Evolutionary conservation across 2,888 invertebrate species (phyloP), one percentile per base, ranked within the genome.

Genomic region (Euspilapteryx auroguttella): DNA sequence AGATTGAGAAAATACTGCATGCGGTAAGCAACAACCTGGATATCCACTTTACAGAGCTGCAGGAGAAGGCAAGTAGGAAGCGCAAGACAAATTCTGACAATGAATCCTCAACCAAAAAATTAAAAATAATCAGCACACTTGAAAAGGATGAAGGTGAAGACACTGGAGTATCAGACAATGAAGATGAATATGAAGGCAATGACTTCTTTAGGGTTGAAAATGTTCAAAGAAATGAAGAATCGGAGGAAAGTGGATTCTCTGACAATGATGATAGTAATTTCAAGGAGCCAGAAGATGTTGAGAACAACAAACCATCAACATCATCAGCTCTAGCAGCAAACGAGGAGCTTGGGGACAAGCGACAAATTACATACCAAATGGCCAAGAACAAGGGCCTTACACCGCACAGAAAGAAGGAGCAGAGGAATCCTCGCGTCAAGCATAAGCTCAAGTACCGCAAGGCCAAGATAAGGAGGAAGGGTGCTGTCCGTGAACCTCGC

Each of bases 301-400:
- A 44, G 31, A 62, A 38, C n/a, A 17, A 17, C 35, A 59, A 57
- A 39, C 57, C 64, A 27, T 62, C 66, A 31, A 56, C 58, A 39
- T 59, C 56, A 35, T 29, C 33, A 30, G 47, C 54, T 33, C 42
- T 44, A 29, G 32, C 58, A 21, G 45, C 55, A 23, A 32, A 51
- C 20, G 61, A 55, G 25, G 68, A 65, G 25, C 40, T 58, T 1
- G 61, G 47, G 21, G 82, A 77, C 27, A 94, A 93, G 49, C 80
- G 96, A 42, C 83, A 83, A 29, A 95, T 96, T 37, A 94, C 91
- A 2, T 93, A 94, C 55, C 84, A 95, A 80, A 97, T 97, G 52
- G 87, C 89, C 12, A 97, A 97, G 63, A 98, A 98, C 53, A 96
- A 94, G 63, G 97, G 97, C 10, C 78, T 97, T 11, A 94, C 88